phyloP scores from a whole-genome alignment of 2,113 vertebrate genomes.

The Trochalopteron elliotii region DNA sequence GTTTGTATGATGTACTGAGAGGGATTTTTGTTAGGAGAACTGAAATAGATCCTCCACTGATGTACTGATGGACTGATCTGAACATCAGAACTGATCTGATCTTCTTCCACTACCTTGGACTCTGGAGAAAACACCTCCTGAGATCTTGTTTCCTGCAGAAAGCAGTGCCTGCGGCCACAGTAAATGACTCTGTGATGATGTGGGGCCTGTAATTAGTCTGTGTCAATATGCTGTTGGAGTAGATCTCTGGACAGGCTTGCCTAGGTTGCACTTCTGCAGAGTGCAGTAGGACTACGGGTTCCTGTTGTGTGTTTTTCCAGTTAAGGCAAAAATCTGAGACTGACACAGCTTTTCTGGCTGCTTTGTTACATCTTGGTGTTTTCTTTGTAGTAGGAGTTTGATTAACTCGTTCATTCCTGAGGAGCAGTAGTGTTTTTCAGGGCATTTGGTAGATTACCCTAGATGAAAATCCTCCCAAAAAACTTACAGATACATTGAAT shows the following conservation, averaged over 20 bases:
- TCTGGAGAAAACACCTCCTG: background rate
- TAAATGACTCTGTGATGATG: slow-evolving; percentile 38
- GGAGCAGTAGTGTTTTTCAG: background rate
- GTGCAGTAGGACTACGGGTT: fast-evolving
- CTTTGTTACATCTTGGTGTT: background rate
- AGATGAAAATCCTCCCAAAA: background rate
- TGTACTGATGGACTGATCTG: background rate
- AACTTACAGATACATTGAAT: background rate
- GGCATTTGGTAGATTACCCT: background rate
- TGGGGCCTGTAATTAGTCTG: slow-evolving; percentile 45
- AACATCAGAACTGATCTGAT: background rate
- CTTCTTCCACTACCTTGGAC: background rate
- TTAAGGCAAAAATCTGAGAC: background rate
- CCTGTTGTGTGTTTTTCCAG: background rate
- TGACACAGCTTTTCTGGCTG: background rate
- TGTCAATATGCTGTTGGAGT: slow-evolving; percentile 18
- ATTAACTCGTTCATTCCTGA: background rate
- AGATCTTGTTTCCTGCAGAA: slow-evolving; percentile 33
- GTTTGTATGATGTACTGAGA: background rate
- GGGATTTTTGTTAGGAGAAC: background rate
- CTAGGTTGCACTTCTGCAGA: background rate
- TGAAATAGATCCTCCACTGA: background rate
- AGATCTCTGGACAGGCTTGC: background rate
- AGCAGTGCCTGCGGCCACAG: background rate
- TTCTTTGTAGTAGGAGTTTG: background rate